A percentile compares a stretch with the other conserved stretches of the same genome.
Evolutionary conservation across 1,140 invertebrate species (phyloP).

Genomic region (Brachionus plicatilis): DNA sequence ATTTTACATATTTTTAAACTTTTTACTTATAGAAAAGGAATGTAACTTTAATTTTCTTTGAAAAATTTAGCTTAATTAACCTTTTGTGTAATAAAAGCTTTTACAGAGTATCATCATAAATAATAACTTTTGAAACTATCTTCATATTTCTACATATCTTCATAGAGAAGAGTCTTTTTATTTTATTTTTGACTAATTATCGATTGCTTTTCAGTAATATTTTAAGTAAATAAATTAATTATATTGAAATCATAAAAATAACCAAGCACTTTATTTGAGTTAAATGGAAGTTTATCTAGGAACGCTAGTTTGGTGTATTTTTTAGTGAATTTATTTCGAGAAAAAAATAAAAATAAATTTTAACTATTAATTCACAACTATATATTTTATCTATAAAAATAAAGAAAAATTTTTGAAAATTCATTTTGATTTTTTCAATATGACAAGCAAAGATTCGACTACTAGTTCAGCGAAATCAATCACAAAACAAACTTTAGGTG

Average conservation of each 20-base stretch:
- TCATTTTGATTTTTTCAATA: background rate
- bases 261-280: background rate
- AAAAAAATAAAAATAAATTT: background rate
- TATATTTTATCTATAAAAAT: background rate
- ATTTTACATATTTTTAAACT: no score
- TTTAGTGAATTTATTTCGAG: background rate
- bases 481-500: background rate
- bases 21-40: no score
- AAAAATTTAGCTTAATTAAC: background rate
- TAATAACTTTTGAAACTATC: no score
- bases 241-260: background rate
- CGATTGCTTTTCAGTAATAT: background rate
- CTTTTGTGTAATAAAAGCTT: background rate
- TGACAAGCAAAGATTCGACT: background rate
- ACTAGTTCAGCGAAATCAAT: background rate
- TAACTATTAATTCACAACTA: background rate
- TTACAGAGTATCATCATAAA: background rate
- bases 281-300: background rate
- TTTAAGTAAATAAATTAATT: background rate
- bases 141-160: background rate
- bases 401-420: background rate
- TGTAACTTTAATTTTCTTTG: no score
- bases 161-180: background rate
- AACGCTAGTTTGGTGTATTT: no score
- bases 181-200: background rate